These are phyloP conservation scores for Hoplostethus atlanticus DNA, from an alignment of 2,797 vertebrate species.

Conservation along the genomic window DNA sequence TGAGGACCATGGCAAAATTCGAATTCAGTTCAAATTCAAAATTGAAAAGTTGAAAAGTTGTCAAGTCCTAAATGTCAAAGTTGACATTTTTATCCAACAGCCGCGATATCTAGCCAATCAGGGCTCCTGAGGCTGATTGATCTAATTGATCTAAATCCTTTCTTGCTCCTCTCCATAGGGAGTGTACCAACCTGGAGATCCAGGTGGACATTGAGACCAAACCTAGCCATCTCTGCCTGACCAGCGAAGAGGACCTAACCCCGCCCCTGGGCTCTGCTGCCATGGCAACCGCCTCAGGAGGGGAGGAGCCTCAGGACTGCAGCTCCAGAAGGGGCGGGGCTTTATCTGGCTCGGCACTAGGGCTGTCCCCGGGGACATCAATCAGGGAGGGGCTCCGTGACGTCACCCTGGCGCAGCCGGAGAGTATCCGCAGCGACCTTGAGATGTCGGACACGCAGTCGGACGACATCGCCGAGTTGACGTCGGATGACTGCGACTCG, in stretches of 20 bases:
- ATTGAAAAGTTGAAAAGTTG: no score
- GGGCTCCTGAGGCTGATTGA: neutral
- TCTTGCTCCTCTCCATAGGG: slow-evolving; percentile 81
- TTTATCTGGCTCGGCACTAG: slow-evolving; percentile 80
- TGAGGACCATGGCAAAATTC: no score
- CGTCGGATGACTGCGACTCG: slow-evolving; percentile 96
- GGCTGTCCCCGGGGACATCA: slow-evolving; percentile 80
- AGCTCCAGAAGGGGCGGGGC: slow-evolving; percentile 82
- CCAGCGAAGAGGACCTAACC: slow-evolving; percentile 91
- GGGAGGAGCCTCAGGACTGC: slow-evolving; percentile 90
- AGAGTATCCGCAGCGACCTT: slow-evolving; percentile 98
- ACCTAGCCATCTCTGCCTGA: slow-evolving; percentile 95
- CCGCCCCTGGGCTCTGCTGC: slow-evolving; percentile 67
- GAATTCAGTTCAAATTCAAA: no score
- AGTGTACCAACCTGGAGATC: slow-evolving; percentile 98
- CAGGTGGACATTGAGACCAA: slow-evolving; percentile 99
- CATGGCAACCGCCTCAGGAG: slow-evolving; percentile 83
- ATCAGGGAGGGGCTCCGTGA: slow-evolving; percentile 90
- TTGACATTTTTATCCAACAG: neutral
- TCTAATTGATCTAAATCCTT: neutral
- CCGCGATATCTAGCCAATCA: neutral
- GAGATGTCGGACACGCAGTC: slow-evolving; percentile 99
- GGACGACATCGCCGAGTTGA: slow-evolving; percentile 96
- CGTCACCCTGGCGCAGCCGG: slow-evolving; percentile 95
- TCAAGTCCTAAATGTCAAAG: neutral